Conservation (phyloP, 2,888 invertebrate species). For the Pammene fasciana region DNA sequence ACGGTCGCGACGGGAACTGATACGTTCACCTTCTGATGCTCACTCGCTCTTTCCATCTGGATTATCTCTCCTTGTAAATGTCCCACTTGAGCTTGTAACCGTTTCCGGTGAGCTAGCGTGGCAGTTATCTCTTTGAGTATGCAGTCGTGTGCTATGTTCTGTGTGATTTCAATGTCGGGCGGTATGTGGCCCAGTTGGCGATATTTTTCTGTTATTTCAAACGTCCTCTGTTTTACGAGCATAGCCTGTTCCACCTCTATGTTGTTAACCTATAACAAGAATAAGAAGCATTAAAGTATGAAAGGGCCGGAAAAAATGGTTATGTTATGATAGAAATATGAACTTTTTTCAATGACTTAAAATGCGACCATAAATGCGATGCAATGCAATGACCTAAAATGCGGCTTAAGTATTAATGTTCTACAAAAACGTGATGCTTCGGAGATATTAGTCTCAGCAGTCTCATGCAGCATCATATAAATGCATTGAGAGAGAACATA, state of each 20-base stretch:
- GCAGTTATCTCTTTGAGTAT: conserved; percentile 94
- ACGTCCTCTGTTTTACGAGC: conserved; percentile 88
- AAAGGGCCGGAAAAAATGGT: no score
- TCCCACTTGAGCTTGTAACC: conserved; percentile 90
- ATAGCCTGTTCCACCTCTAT: conserved; percentile 90
- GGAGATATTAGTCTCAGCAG: no score
- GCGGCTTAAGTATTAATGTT: no score
- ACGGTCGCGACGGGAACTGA: conserved; percentile 73
- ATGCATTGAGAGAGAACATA: no score
- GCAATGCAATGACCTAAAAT: no score
- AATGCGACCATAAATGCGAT: no score
- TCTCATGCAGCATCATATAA: no score
- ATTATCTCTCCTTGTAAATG: conserved; percentile 91
- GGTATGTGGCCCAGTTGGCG: conserved; percentile 81
- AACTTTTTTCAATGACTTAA: no score
- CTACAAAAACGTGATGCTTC: no score
- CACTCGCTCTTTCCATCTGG: conserved; percentile 88
- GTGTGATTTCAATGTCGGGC: conserved; percentile 84
- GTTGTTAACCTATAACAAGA: conserved; percentile 77
- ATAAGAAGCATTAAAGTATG: neutral
- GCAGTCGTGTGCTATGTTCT: conserved; percentile 89
- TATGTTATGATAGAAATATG: no score
- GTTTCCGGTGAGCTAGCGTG: conserved; percentile 92
- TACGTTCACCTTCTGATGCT: conserved; percentile 83
- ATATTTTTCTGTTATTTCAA: conserved; percentile 89